Evolutionary conservation across 2,113 vertebrate genomes (phyloP).

Genomic region (Sphyrna mokarran): DNA sequence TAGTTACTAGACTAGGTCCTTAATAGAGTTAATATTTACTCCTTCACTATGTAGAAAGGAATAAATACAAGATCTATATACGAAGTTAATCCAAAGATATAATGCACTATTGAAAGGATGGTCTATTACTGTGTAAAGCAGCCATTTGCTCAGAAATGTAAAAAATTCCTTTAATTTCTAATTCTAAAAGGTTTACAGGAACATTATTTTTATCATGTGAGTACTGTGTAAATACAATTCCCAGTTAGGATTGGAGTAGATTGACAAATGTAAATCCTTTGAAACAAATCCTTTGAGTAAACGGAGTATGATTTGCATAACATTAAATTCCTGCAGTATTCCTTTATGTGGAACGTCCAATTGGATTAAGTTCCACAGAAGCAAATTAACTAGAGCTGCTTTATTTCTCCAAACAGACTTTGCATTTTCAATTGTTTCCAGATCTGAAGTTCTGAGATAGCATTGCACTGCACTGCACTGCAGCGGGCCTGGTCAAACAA

Average conservation of each 20-base stretch:
- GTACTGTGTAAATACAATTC: neutral
- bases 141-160: neutral
- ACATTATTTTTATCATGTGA: neutral
- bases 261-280: conserved; percentile 9
- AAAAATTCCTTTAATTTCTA: neutral
- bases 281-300: neutral
- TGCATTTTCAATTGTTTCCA: neutral
- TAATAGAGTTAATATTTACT: too few species aligned
- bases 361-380: neutral
- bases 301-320: neutral
- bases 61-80: neutral
- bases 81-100: neutral
- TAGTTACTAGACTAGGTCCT: too few species aligned
- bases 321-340: neutral
- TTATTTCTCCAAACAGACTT: neutral
- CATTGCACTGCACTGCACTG: neutral
- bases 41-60: neutral
- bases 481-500: neutral
- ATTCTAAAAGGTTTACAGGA: neutral
- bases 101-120: neutral
- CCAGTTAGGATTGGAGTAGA: neutral
- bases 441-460: neutral
- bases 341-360: neutral
- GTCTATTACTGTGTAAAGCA: neutral
- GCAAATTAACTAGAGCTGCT: neutral